phyloP scores from a whole-genome alignment of 2,888 invertebrate species.

The Drosophila melanosoma region DNA sequence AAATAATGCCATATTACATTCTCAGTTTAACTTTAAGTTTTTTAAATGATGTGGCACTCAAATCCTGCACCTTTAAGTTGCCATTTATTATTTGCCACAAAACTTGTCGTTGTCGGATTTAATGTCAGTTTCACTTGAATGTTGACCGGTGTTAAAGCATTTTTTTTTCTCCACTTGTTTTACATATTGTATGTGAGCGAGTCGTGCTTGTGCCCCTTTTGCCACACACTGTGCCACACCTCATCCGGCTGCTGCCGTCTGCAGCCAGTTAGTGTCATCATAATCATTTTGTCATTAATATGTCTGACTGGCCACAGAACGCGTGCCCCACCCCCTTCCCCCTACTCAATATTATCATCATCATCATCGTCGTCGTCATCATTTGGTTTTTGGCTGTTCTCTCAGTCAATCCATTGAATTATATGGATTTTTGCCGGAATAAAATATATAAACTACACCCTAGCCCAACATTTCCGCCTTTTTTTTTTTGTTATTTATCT shows the following conservation, averaged over 20 bases:
- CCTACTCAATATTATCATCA: background rate
- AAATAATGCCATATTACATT: background rate
- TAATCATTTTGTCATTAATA: constrained; percentile 84
- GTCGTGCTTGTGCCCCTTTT: background rate
- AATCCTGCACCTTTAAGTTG: background rate
- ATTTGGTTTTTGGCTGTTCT: constrained; percentile 25
- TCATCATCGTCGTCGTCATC: background rate
- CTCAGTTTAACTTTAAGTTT: background rate
- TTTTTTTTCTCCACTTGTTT: constrained; percentile 48
- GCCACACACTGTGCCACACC: background rate
- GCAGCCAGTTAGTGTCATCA: constrained; percentile 74
- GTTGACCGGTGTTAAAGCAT: constrained; percentile 13
- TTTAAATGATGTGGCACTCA: background rate
- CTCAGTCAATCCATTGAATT: constrained; percentile 73
- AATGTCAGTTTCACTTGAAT: constrained; percentile 36
- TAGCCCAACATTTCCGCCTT: constrained; percentile 60
- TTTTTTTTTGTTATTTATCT: constrained; percentile 43
- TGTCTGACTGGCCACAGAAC: constrained; percentile 78
- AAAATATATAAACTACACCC: constrained; percentile 58
- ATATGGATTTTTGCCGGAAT: constrained; percentile 73
- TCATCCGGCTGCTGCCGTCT: constrained; percentile 2
- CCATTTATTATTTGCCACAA: background rate
- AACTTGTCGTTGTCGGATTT: constrained; percentile 10
- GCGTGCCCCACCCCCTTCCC: constrained; percentile 14
- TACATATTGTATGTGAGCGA: constrained; percentile 40